Base-by-base conservation (phyloP, 2,888 invertebrate genomes). In the Hesperia comma region DNA sequence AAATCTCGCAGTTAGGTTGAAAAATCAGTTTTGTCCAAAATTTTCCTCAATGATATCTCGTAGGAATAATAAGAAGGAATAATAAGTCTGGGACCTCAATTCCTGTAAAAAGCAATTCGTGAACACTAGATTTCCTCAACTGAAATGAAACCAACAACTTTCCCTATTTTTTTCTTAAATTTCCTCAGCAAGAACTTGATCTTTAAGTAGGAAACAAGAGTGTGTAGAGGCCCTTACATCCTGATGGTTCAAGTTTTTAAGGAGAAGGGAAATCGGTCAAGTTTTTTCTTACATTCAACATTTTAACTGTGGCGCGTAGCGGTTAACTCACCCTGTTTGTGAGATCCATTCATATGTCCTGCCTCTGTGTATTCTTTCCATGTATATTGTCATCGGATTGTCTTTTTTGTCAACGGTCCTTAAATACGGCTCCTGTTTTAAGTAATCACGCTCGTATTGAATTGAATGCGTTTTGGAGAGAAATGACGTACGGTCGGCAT, bases 381-480 rank as follows among this genome's bases (percentile, higher is more conserved):
- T 58, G 68, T 67, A 56, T 57, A 57, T 26, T 64, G 64, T 64
- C 64, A 58, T 53, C 51, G 51, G 57, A 58, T 51, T 57, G 51
- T 64, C 69, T 74, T 75, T 74, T 76, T 76, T 74, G 72, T 70
- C 61, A 68, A 71, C 70, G 72, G 70, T 74, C 71, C 75, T 73
- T 75, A 74, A 76, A 74, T 74, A 69, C 71, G 67, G 72, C 74
- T 77, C 72, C 74, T 83, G 84, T 78, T 87, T 78, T 80, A 81
- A 76, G 79, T 76, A 77, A 79, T 77, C 79, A 80, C 76, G 80
- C 79, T 78, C 82, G 82, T 84, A 84, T 87, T 87, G 85, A 82
- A 85, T 84, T 81, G 78, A 84, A 83, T 84, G 77, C 74, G 75
- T 77, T 82, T 84, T 81, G 77, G 78, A 73, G 78, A 76, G 71